A percentile compares a stretch with the other conserved stretches of the same genome.
Conservation (phyloP, 2,888 invertebrate species). For the Junonia oenone region DNA sequence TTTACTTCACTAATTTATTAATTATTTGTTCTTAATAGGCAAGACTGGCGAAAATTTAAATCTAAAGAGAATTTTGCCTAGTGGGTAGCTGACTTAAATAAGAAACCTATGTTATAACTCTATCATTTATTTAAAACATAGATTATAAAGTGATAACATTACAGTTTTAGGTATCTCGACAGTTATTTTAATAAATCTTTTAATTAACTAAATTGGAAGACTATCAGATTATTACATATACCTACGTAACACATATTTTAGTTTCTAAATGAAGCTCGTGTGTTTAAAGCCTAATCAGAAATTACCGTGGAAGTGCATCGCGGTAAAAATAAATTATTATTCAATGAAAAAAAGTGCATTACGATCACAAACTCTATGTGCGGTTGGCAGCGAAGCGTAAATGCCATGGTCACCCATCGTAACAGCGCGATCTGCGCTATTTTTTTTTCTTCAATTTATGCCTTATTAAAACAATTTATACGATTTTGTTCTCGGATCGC, state of each 20-base stretch:
- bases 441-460: constrained; percentile 62
- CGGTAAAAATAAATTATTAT: constrained; percentile 28
- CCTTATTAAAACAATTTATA: constrained; percentile 75
- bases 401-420: constrained; percentile 76
- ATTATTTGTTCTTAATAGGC: too few relatives aligned
- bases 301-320: constrained; percentile 24
- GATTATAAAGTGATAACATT: too few relatives aligned
- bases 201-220: too few relatives aligned
- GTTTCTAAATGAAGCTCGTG: neutral
- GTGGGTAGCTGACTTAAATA: too few relatives aligned
- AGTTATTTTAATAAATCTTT: too few relatives aligned
- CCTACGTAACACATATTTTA: neutral
- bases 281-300: constrained; percentile 18
- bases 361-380: constrained; percentile 53
- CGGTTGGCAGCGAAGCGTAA: constrained; percentile 66
- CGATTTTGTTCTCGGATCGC: constrained; percentile 45
- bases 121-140: too few relatives aligned
- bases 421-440: constrained; percentile 57
- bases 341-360: constrained; percentile 58
- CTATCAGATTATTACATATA: too few relatives aligned
- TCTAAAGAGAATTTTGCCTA: too few relatives aligned
- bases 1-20: too few relatives aligned
- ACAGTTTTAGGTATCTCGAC: too few relatives aligned
- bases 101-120: too few relatives aligned
- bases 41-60: too few relatives aligned